A percentile compares a stretch with the other conserved stretches of the same genome.
Evolutionary conservation across 1,140 invertebrate species (phyloP).

Genomic region (Drosophila lacteicornis): DNA sequence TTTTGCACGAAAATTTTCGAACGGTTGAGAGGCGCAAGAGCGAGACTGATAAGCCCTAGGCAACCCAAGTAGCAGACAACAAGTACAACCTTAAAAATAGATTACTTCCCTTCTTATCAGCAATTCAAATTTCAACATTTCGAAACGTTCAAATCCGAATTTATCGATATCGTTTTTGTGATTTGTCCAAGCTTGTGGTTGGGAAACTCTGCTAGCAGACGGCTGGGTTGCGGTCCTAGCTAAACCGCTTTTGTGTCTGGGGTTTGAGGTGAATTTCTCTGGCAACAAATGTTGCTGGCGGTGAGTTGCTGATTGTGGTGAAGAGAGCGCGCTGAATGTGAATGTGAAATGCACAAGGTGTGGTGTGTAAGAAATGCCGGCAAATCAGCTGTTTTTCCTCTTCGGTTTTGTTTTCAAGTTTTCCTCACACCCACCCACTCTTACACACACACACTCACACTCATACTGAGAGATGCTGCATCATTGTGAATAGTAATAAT

Average conservation of each 20-base stretch:
- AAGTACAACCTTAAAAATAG: slow-evolving; percentile 22
- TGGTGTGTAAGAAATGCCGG: slow-evolving; percentile 73
- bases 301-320: slow-evolving; percentile 28
- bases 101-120: background rate
- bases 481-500: background rate
- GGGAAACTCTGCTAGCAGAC: background rate
- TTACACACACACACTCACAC: background rate
- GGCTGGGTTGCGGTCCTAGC: slow-evolving; percentile 4
- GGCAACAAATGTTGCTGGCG: slow-evolving; percentile 52
- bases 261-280: slow-evolving; percentile 17
- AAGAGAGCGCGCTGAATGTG: slow-evolving; percentile 56
- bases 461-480: background rate
- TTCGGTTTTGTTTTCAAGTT: slow-evolving; percentile 34
- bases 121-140: slow-evolving; percentile 9
- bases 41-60: slow-evolving; percentile 36
- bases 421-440: slow-evolving; percentile 22
- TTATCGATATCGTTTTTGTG: background rate
- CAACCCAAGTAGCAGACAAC: slow-evolving; percentile 14
- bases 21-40: slow-evolving; percentile 18
- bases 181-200: slow-evolving; percentile 1
- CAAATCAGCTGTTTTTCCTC: slow-evolving; percentile 75
- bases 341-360: slow-evolving; percentile 45
- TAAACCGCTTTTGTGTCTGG: slow-evolving; percentile 5
- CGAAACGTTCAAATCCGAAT: background rate
- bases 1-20: slow-evolving; percentile 48